These are phyloP conservation scores for Hemicentrotus pulcherrimus DNA, from an alignment of 35 echinoderm and acorn worm species.

Conservation along the genomic window DNA sequence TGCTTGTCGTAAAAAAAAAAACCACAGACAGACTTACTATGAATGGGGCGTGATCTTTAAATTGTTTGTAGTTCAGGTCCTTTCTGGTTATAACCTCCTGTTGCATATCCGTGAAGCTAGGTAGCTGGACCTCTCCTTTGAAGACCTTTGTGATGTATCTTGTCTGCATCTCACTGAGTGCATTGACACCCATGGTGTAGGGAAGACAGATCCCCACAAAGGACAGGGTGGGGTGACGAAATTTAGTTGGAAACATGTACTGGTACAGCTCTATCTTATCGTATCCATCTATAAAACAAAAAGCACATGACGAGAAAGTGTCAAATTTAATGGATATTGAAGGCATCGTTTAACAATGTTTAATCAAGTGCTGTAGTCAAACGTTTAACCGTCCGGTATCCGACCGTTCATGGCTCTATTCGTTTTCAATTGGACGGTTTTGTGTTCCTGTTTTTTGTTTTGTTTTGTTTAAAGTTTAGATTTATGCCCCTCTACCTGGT, in stretches of 20 bases:
- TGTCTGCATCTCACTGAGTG: constrained; percentile 65
- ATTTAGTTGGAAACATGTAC: constrained; percentile 61
- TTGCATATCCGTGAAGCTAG: constrained; percentile 34
- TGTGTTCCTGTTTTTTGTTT: no score
- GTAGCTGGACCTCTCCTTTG: constrained; percentile 47
- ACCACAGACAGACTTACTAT: not conserved
- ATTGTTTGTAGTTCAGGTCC: not conserved
- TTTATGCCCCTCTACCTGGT: no score
- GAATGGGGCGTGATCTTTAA: not conserved
- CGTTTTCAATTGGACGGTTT: no score
- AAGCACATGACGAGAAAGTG: no score
- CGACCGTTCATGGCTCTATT: no score
- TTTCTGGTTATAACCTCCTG: constrained; percentile 29
- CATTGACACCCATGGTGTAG: constrained; percentile 48
- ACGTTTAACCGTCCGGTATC: no score
- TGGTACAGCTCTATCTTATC: constrained; percentile 25
- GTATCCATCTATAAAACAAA: not conserved
- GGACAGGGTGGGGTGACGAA: constrained; percentile 51
- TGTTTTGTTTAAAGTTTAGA: no score
- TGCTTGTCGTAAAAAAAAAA: not conserved
- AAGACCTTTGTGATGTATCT: constrained; percentile 60
- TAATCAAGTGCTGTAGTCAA: no score
- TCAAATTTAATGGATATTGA: no score
- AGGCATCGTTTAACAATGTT: no score
- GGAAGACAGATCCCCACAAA: constrained; percentile 44